Evolutionary conservation across 1,140 invertebrate genomes (phyloP), one percentile per base, ranked within the genome.

Genomic region (Yoshiicerus persimilis): DNA sequence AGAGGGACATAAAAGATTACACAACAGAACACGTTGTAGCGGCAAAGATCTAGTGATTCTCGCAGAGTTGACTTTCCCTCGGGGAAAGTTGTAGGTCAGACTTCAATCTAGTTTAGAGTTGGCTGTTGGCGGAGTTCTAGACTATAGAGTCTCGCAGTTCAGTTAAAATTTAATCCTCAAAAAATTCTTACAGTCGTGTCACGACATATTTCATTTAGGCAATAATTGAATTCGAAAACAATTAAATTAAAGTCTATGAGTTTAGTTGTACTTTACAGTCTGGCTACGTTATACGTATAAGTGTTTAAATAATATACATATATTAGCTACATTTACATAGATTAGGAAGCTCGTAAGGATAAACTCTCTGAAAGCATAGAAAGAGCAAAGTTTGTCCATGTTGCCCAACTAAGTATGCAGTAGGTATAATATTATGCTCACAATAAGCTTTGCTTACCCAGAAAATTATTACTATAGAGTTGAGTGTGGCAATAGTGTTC

Each of bases 181-280:
- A 70, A 70, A 70, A 70, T 32, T 70, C 27, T 27, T 70, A 70
- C 16, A 70, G 66, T 70, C 66, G 10, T 30, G 66, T 70, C 66
- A 70, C 66, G 66, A 70, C 66, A 70, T 70, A 70, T 70, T 70
- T 70, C 66, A 70, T 70, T 70, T 30, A 70, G 30, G 66, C 23
- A 70, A 70, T 70, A 70, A 70, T 70, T 70, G 66, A 70, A 70
- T 70, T 70, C 66, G 66, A 70, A 70, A 70, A 70, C 66, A 70
- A 70, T 70, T 70, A 70, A 70, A 70, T 70, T 70, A 70, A 70
- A 70, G 66, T 30, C 30, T 56, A 56, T 20, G 8, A 56, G 47
- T 47, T 47, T 47, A 11, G 13, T 20, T 16, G 13, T 20, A 47
- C 41, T 56, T 5, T n/a, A n/a, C n/a, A n/a, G n/a, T 8, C 6